phyloP scores from a whole-genome alignment of 2,888 invertebrate genomes.

The Pycnomerus fuliginosus region DNA sequence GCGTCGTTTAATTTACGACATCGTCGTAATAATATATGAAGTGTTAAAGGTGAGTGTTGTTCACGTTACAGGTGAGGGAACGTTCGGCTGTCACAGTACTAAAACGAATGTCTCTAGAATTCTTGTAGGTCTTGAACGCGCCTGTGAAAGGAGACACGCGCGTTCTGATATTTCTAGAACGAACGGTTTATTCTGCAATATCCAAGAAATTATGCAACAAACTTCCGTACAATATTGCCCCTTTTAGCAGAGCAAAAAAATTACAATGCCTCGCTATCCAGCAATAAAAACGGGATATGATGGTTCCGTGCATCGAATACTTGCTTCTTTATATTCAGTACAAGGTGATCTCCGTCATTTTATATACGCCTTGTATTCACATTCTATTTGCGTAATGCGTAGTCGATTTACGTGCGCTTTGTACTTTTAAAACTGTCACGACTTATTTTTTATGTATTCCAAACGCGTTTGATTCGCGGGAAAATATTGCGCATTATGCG shows the following conservation, averaged over 20 bases:
- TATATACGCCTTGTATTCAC: slow-evolving; percentile 19
- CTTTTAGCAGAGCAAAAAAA: too few relatives aligned
- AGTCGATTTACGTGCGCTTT: slow-evolving; percentile 28
- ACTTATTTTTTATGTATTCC: slow-evolving; percentile 20
- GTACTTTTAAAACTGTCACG: slow-evolving; percentile 22
- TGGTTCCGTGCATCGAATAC: slow-evolving; percentile 18
- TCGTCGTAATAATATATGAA: slow-evolving; percentile 21
- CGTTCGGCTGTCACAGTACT: slow-evolving; percentile 20
- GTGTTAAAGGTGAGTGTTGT: slow-evolving; percentile 25
- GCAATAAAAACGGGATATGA: slow-evolving; percentile 11
- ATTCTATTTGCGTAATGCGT: slow-evolving; percentile 28
- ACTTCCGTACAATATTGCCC: too few relatives aligned
- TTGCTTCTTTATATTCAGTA: slow-evolving; percentile 9
- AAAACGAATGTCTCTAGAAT: slow-evolving; percentile 20
- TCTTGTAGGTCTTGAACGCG: slow-evolving; percentile 11
- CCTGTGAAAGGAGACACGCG: slow-evolving; percentile 11
- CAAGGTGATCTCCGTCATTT: slow-evolving; percentile 17
- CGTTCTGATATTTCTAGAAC: slow-evolving; percentile 6
- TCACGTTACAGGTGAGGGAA: slow-evolving; percentile 21
- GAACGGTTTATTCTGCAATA: slow-evolving; percentile 8
- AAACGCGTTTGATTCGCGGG: slow-evolving; percentile 4
- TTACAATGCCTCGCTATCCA: slow-evolving; percentile 1
- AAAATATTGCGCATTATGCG: slow-evolving; percentile 14
- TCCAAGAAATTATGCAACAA: slow-evolving; percentile 8
- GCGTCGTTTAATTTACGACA: slow-evolving; percentile 15